Evolutionary conservation across 1,140 invertebrate species (phyloP).

Genomic region (Sycophaga agraensis): DNA sequence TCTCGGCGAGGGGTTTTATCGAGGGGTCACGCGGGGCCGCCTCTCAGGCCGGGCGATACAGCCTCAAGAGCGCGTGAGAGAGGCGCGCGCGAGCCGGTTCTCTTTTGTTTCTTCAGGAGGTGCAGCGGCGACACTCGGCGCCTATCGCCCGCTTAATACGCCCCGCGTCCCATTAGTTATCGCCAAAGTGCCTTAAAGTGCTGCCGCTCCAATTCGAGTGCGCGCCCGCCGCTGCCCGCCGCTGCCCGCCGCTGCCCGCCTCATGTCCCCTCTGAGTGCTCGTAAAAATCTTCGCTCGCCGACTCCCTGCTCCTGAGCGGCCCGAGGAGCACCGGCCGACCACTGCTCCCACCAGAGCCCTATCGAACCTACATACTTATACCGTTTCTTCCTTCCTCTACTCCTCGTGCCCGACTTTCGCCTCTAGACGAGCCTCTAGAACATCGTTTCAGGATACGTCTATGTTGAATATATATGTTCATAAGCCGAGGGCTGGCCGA

Average conservation of each 20-base stretch:
- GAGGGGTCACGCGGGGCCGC: no score
- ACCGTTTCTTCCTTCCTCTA: no score
- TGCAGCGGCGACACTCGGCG: neutral
- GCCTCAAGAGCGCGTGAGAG: neutral
- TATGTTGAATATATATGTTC: no score
- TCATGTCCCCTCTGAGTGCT: constrained; percentile 3
- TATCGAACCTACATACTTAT: no score
- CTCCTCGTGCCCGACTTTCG: no score
- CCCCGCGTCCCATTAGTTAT: constrained; percentile 39
- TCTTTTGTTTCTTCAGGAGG: neutral
- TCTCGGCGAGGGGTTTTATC: no score
- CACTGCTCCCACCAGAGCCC: no score
- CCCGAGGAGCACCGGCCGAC: no score
- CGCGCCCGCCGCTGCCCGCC: neutral
- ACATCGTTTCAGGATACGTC: no score
- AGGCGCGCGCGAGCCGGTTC: neutral
- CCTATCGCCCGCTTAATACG: neutral
- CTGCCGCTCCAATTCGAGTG: constrained; percentile 18
- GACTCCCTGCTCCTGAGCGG: neutral
- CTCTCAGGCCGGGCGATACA: no score
- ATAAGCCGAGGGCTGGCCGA: no score
- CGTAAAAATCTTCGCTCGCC: constrained; percentile 6
- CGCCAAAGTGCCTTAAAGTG: constrained; percentile 36
- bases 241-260: neutral
- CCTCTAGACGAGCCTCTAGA: no score